Evolutionary conservation across 2,797 vertebrate genomes (phyloP), one percentile per base, ranked within the genome.

Genomic region (Discoglossus pictus): DNA sequence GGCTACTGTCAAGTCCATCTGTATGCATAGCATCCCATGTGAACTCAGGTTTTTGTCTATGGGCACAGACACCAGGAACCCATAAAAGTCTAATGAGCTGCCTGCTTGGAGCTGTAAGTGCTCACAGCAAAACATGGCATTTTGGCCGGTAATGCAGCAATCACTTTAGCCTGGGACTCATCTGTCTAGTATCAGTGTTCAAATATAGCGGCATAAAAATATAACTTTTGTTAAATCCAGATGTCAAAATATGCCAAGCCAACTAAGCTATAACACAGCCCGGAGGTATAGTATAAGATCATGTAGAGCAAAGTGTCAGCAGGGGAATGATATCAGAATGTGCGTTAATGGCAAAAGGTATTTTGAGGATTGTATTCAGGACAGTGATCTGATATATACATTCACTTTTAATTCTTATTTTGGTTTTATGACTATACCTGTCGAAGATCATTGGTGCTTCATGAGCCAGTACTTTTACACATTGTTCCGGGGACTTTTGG

Each of bases 1-100:
- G 60, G 60, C 68, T 63, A 58, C 68, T 70, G 42, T 70, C 38
- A 34, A 21, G 20, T 70, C 68, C 68, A 70, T 70, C 68, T 70
- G 60, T 42, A 60, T 63, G 52, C 25, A 35, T 56, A 42, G 44
- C 36, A 18, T 56, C 34, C 24, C 39, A 34, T 48, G 51, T 62
- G 24, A 70, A 50, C 67, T 48, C 42, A 54, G 3, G 25, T 58
- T 56, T 67, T 36, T 62, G 48, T 61, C 66, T 44, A 56, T 70
- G 51, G 60, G 44, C 60, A 63, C 31, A 39, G 13, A 36, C 52
- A 50, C 52, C 52, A 58, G 60, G 10, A 63, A 51, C 60, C 52
- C 31, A 50, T 63, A 63, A 61, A 68, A 55, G 40, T 62, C 42
- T 70, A 62, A 70, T 63, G 58, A 62, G 39, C 42, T 34, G 59